Percentiles rank a stretch among this genome's conserved stretches.
Evolutionary conservation across 92 coral and sea anemone species (phyloP).

Genomic region (Meandrina meandrites): DNA sequence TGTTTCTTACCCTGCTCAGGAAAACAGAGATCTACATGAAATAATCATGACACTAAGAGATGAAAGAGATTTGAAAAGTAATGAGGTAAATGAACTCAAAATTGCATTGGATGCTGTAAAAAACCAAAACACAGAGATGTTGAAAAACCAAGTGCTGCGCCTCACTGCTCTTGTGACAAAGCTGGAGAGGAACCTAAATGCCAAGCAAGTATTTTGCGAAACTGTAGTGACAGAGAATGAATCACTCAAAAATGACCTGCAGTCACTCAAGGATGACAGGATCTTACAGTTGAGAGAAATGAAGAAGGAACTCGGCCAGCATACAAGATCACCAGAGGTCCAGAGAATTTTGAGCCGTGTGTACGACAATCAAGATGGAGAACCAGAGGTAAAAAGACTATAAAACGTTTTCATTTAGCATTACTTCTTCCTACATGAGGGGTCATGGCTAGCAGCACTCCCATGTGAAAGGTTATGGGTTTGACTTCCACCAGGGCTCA

Average conservation of each 20-base stretch:
- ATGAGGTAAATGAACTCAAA: conserved; percentile 65
- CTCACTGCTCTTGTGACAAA: conserved; percentile 57
- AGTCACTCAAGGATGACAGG: conserved; percentile 62
- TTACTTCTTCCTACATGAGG: no score
- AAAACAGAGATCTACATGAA: conserved; percentile 88
- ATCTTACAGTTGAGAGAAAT: conserved; percentile 57
- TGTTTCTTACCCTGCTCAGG: conserved; percentile 44
- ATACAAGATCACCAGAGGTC: conserved; percentile 58
- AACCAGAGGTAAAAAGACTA: conserved; percentile 20
- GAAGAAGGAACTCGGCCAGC: conserved; percentile 61
- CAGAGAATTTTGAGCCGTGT: conserved; percentile 56
- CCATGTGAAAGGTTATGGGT: no score
- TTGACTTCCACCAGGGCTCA: no score
- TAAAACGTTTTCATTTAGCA: no score
- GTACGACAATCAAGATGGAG: conserved; percentile 61
- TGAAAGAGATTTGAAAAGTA: conserved; percentile 55
- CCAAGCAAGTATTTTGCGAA: conserved; percentile 89
- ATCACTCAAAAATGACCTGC: conserved; percentile 56
- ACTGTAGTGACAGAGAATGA: conserved; percentile 76
- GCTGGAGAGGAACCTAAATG: conserved; percentile 70
- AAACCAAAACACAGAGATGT: conserved; percentile 46
- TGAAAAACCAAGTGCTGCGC: conserved; percentile 65
- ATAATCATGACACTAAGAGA: conserved; percentile 70
- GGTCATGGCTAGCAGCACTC: no score
- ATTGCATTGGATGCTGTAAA: conserved; percentile 57